Evolutionary conservation across 2,888 invertebrate genomes (phyloP).

Genomic region (Coleophora flavipennella): DNA sequence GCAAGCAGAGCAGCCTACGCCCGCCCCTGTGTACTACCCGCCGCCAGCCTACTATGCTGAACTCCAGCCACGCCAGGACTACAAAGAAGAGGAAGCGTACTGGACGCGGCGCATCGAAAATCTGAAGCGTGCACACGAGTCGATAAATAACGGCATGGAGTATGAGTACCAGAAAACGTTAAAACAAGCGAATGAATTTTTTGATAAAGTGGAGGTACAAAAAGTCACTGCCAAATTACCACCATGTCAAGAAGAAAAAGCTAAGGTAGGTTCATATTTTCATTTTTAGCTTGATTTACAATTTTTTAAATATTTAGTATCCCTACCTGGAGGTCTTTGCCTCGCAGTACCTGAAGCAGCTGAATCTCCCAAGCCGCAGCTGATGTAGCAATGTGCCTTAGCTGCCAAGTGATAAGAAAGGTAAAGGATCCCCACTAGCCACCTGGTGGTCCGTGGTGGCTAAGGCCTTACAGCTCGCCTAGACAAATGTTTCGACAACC

Average conservation of each 20-base stretch:
- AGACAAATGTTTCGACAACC: too few relatives aligned
- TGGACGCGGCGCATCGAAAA: conserved; percentile 59
- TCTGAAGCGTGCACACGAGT: conserved; percentile 54
- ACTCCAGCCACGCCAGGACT: conserved; percentile 37
- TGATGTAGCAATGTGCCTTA: too few relatives aligned
- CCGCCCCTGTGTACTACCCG: conserved; percentile 9
- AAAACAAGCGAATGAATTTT: conserved; percentile 57
- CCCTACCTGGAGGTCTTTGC: too few relatives aligned
- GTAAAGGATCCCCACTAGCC: too few relatives aligned
- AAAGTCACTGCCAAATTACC: conserved; percentile 47
- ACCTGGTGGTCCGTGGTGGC: too few relatives aligned
- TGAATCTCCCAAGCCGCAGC: too few relatives aligned
- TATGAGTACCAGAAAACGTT: conserved; percentile 57
- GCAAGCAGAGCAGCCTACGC: conserved; percentile 41
- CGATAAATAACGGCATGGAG: conserved; percentile 54
- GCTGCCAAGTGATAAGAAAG: too few relatives aligned
- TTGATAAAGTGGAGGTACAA: conserved; percentile 32
- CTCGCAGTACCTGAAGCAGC: too few relatives aligned
- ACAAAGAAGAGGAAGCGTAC: conserved; percentile 57
- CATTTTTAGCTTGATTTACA: too few relatives aligned
- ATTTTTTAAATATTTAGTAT: too few relatives aligned
- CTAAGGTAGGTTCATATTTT: conserved; percentile 39
- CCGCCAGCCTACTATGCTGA: conserved; percentile 30
- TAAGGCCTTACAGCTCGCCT: too few relatives aligned
- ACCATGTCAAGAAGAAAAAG: conserved; percentile 62